Conservation (phyloP, 1,140 invertebrate genomes). For the Panagrolaimus sp. region DNA sequence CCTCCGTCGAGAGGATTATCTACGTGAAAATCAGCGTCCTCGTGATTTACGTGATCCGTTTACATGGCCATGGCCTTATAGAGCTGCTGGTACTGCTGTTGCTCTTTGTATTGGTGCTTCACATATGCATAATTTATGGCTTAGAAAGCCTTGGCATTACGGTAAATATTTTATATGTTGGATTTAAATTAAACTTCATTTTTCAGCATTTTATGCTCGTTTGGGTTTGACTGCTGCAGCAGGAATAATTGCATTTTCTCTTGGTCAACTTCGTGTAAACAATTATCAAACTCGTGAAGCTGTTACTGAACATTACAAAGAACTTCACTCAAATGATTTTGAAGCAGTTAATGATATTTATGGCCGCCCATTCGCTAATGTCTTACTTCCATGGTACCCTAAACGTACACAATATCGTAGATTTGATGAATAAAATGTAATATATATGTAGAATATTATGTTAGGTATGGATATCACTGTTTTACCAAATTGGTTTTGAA, state of each 20-base stretch:
- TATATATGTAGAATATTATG: no score
- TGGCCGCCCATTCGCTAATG: constrained; percentile 44
- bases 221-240: constrained; percentile 21
- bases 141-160: constrained; percentile 50
- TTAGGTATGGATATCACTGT: no score
- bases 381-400: constrained; percentile 53
- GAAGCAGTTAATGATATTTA: constrained; percentile 42
- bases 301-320: constrained; percentile 49
- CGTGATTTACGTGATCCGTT: constrained; percentile 45
- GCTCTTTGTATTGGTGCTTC: constrained; percentile 24
- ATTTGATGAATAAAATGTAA: no score
- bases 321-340: constrained; percentile 53
- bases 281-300: constrained; percentile 48
- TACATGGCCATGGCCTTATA: constrained; percentile 49
- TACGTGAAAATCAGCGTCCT: constrained; percentile 27
- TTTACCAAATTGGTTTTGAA: no score
- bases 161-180: constrained; percentile 33
- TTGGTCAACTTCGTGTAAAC: constrained; percentile 43
- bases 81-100: constrained; percentile 24
- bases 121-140: constrained; percentile 38
- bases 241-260: constrained; percentile 30
- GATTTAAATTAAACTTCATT: not conserved
- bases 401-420: constrained; percentile 58
- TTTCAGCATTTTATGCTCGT: constrained; percentile 40
- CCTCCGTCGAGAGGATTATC: constrained; percentile 39